Conservation (phyloP, 2,888 invertebrate species). For the Zhuqinia jingwanae region DNA sequence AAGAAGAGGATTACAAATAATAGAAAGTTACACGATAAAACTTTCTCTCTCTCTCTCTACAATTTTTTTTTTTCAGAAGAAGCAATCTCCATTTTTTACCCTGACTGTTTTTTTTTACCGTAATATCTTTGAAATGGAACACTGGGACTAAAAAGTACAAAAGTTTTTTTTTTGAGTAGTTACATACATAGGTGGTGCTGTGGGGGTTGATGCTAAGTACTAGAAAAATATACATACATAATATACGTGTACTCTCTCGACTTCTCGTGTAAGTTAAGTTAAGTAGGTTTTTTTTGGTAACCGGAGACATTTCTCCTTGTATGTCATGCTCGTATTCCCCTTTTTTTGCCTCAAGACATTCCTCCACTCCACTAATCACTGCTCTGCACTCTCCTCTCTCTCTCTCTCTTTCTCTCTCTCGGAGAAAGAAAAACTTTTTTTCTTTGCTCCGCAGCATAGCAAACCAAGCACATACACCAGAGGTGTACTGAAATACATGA, state of each 20-base stretch:
- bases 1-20: conserved; percentile 25
- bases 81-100: conserved; percentile 7
- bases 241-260: neutral
- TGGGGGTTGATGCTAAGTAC: neutral
- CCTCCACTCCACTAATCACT: conserved; percentile 61
- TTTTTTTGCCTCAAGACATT: conserved; percentile 53
- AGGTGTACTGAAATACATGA: too few relatives aligned
- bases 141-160: neutral
- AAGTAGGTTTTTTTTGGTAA: neutral
- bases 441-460: too few relatives aligned
- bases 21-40: conserved; percentile 18
- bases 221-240: neutral
- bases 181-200: neutral
- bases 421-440: neutral
- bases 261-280: neutral
- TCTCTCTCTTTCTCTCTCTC: neutral
- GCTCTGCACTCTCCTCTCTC: conserved; percentile 53
- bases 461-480: too few relatives aligned
- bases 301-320: conserved; percentile 22
- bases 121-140: conserved; percentile 9
- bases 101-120: neutral
- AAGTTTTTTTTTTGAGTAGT: neutral
- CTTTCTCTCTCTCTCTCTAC: neutral
- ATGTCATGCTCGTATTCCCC: neutral
- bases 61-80: neutral